A percentile compares a stretch with the other conserved stretches of the same genome.
Evolutionary conservation across 2,797 vertebrate genomes (phyloP).

Genomic region (Falco concolor): DNA sequence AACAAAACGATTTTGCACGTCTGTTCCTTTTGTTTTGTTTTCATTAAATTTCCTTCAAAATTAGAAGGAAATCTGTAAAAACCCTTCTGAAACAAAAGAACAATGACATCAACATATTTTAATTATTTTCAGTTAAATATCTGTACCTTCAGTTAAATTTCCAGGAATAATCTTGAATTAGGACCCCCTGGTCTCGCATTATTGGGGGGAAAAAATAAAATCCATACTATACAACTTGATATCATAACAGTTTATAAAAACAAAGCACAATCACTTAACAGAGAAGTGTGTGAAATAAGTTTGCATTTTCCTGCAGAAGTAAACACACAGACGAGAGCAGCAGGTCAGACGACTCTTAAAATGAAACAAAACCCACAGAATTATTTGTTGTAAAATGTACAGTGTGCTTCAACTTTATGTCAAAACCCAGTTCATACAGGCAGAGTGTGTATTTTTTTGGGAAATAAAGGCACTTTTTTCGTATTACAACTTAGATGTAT

Average conservation of each 20-base stretch:
- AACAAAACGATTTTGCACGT: not conserved
- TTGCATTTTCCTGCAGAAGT: not conserved
- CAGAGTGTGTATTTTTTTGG: not conserved
- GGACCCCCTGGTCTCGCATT: not conserved
- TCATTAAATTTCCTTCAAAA: not conserved
- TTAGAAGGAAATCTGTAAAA: not conserved
- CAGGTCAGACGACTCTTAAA: not conserved
- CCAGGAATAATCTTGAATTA: slow-evolving; percentile 11
- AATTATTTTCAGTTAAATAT: slow-evolving; percentile 24
- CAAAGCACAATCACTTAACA: not conserved
- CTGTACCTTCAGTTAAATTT: not conserved
- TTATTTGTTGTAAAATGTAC: not conserved
- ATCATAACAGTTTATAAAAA: not conserved
- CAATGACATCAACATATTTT: not conserved
- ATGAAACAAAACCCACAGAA: not conserved
- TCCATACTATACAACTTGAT: not conserved
- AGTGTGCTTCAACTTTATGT: not conserved
- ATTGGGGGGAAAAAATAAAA: not conserved
- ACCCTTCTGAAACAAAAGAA: not conserved
- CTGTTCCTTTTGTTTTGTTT: not conserved
- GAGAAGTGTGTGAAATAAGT: not conserved
- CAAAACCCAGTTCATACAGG: not conserved
- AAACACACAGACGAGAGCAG: not conserved
- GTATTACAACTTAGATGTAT: not conserved
- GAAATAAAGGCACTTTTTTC: not conserved